Evolutionary conservation across 64 coral and sea anemone species (phyloP).

Genomic region (Hydrozoanthus tunicans): DNA sequence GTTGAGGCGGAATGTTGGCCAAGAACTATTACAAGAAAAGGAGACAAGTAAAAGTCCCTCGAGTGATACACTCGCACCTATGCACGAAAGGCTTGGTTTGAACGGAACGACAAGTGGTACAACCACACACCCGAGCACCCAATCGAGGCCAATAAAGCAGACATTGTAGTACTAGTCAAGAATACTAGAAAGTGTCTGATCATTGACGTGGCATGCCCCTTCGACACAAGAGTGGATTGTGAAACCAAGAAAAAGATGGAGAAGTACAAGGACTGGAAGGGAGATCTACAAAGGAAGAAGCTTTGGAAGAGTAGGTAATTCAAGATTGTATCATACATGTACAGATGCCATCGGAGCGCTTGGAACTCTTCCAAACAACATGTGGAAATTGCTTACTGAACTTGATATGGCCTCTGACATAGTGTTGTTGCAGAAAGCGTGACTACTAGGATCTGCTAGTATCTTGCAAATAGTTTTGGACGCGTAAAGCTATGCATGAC

Average conservation of each 20-base stretch:
- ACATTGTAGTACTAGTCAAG: conserved; percentile 61
- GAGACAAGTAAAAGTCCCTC: background rate
- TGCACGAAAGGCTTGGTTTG: background rate
- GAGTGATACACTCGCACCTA: background rate
- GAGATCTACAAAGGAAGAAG: background rate
- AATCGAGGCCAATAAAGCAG: conserved; percentile 46
- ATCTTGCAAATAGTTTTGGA: background rate
- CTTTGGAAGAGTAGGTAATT: conserved; percentile 20
- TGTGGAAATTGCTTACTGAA: conserved; percentile 20
- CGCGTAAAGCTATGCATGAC: conserved; percentile 1
- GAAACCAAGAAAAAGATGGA: conserved; percentile 47
- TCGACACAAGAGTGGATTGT: conserved; percentile 49
- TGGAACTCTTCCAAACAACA: conserved; percentile 21
- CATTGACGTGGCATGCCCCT: conserved; percentile 57
- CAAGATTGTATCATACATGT: background rate
- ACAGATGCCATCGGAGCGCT: conserved; percentile 10
- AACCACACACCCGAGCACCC: conserved; percentile 23
- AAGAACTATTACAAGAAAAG: too few relatives aligned
- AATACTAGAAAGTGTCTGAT: conserved; percentile 32
- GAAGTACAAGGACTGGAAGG: conserved; percentile 34
- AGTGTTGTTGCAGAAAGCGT: conserved; percentile 27
- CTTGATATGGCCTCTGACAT: conserved; percentile 45
- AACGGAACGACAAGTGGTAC: conserved; percentile 26
- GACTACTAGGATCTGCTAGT: conserved; percentile 39
- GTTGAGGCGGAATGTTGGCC: background rate